Conservation (phyloP, 1,140 invertebrate species). For the Drosophila baimaii region DNA sequence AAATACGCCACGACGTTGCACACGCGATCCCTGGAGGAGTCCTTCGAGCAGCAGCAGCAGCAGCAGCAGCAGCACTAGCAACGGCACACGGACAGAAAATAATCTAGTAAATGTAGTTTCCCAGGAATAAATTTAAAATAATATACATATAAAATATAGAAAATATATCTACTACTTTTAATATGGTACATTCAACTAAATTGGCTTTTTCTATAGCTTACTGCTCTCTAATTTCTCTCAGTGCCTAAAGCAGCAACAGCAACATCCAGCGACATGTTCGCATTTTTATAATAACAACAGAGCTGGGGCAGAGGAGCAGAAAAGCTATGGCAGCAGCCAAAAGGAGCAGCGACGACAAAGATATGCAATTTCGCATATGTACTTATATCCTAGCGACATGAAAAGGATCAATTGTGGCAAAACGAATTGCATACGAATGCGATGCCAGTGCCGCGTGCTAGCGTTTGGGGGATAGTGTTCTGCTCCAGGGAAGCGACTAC, state of each 20-base stretch:
- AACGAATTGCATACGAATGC: conserved; percentile 83
- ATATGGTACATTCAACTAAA: neutral
- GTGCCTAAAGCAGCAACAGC: conserved; percentile 3
- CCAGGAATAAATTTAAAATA: too few species aligned
- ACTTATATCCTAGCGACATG: conserved; percentile 83
- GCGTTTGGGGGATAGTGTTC: conserved; percentile 24
- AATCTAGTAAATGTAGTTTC: neutral
- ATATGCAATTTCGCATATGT: conserved; percentile 83
- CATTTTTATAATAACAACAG: conserved; percentile 64
- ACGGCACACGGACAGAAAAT: neutral
- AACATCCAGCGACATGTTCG: conserved; percentile 43
- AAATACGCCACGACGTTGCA: conserved; percentile 52
- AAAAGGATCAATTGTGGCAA: conserved; percentile 83
- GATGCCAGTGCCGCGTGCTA: conserved; percentile 56
- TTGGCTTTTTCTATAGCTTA: neutral
- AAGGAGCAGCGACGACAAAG: conserved; percentile 71
- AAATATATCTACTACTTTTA: neutral
- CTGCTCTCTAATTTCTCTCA: neutral
- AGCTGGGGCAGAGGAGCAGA: conserved; percentile 35
- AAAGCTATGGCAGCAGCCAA: conserved; percentile 22
- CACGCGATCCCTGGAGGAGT: conserved; percentile 58
- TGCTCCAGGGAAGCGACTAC: conserved; percentile 17
- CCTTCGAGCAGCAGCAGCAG: conserved; percentile 30
- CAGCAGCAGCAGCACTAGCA: conserved; percentile 17
- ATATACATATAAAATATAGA: too few species aligned